Base-by-base conservation (phyloP, 2,113 vertebrate genomes). In the Larimichthys polyactis region DNA sequence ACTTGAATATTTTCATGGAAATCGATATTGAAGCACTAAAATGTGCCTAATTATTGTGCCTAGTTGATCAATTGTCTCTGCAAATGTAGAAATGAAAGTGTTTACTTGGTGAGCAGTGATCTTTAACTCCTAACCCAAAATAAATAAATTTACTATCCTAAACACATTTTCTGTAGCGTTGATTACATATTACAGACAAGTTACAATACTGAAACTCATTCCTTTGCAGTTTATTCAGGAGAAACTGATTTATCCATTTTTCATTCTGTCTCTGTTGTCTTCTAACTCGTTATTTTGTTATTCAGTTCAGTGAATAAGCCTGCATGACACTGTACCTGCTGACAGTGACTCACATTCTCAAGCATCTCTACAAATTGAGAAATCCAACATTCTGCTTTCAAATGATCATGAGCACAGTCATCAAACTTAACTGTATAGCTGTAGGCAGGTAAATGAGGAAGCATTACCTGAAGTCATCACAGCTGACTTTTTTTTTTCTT, bases 331-430 rank as follows among this genome's bases (percentile, higher is more conserved):
- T 11, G 40, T 19, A 19, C 10, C 59, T 24, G 29, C 27, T 52
- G 54, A 51, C 52, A 51, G 5, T 52, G 63, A 73, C 40, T 73
- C 63, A 67, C 40, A 27, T 72, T 58, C 20, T 66, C 62, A 27
- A 67, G 52, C 52, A 52, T 74, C 54, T 29, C 29, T 16, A 29
- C 44, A 52, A 68, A 74, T 9, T 9, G 29, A 27, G 46, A 48
- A 68, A 75, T 69, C 55, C 71, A 55, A 75, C 71, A 36, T 64
- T 32, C 8, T 44, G 58, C 65, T 64, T 17, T 54, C 14, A 32
- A 75, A 69, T 0, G 0, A 9, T 44, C 29, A 10, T 27, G 64
- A 24, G 46, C 20, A 43, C 63, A 11, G 58, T 17, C 20, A 55
- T 40, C 36, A 40, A 57, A 68, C 65, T n/a, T 51, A 36, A 14